Evolutionary conservation across 2,888 invertebrate genomes (phyloP), one percentile per base, ranked within the genome.

Genomic region (Gnatocerus cornutus): DNA sequence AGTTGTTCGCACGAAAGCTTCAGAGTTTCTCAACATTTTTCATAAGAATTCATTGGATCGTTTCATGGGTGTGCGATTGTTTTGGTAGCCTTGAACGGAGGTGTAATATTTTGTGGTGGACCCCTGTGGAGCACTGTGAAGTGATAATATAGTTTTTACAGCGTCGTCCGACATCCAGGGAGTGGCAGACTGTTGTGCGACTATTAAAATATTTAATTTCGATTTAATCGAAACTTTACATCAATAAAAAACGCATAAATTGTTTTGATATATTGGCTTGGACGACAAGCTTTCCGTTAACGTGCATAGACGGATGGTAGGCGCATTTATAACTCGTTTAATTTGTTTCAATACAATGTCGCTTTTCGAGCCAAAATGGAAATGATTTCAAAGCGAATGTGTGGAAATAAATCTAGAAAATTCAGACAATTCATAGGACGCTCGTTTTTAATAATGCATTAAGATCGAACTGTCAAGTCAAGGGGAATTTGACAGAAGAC

Each of bases 101-200:
- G 75, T 78, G 80, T 78, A 81, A 82, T 83, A 82, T 83, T 82
- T 82, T 79, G 81, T 81, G 75, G 76, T 53, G 76, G 75, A 79
- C 79, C 78, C 83, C 82, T 76, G 82, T 78, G 76, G 82, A 65
- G 74, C 71, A 71, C 79, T 76, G 79, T 78, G 81, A 82, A 81
- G 82, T 82, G 83, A 83, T 83, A 83, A 83, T 83, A 82, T 83
- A 83, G 82, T 83, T 83, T 82, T 83, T 82, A 82, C 80, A 78
- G 81, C 80, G 74, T 77, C 77, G 63, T 78, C 77, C 75, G 77
- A 76, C 78, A 75, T 77, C 75, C 74, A 74, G 79, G 81, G 81
- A 80, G 81, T 81, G 81, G 77, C 80, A 75, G 78, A 68, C 77
- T 74, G 78, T 78, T 72, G 73, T 64, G 71, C 71, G 74, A 71